Evolutionary conservation across 2,888 invertebrate species (phyloP), one percentile per base, ranked within the genome.

Genomic region (Uropetala carovei): DNA sequence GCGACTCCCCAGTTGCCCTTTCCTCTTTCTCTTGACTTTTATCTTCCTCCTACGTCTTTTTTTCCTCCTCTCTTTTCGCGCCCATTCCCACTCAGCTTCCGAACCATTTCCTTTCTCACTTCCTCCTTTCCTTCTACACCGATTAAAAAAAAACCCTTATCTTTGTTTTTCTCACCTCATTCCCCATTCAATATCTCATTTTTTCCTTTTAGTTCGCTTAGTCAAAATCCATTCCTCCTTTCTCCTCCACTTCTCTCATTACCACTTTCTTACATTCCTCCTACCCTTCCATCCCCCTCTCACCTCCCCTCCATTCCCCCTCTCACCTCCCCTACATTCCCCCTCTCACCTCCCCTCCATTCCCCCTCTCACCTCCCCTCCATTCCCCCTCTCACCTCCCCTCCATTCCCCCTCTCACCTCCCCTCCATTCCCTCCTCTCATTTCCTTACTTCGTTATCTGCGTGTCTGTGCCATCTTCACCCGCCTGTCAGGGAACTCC

Each of bases 401-500:
- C 43, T 5, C 5, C 43, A 1, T 0, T 16, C 64, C 64, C 16
- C 18, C 16, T 7, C n/a, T 18, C 16, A 11, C 64, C n/a, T 14
- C 27, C 85, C 85, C 10, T 58, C 11, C 18, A 5, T 10, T 27
- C 22, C 58, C 27, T 58, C 64, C 64, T 43, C 89, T 56, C 64
- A 11, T 86, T 86, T 89, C 89, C 86, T 86, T 86, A 30, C 60
- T 86, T 89, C 89, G 64, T 89, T 89, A 89, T 89, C 89, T 89
- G 64, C 89, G 89, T 68, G 64, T 89, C 89, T 89, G 30, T 86
- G 60, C 86, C 86, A 86, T 86, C 86, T 86, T 64, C 86, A 64
- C 60, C 64, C 89, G 89, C 89, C 89, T 89, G 89, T 89, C 89
- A 89, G 86, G 86, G 86, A 86, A 30, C 89, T 89, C 89, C 59